Base-by-base conservation (phyloP, 2,113 vertebrate genomes). In the Microcebus ravelobensis region DNA sequence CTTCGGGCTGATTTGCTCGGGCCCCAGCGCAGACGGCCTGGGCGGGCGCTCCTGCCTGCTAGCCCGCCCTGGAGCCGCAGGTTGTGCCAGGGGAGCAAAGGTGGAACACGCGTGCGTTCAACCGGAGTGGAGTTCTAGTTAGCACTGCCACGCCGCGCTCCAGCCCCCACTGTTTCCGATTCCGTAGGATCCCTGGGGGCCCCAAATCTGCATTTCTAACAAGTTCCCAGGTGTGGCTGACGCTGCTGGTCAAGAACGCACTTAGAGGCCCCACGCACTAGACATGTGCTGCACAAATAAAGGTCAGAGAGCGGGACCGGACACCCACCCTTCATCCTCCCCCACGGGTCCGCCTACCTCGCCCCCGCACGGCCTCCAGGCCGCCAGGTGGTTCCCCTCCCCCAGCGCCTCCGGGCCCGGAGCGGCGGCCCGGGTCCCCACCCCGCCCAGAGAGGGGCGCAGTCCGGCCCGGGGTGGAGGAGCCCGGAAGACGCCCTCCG, bases 1-100 rank as follows among this genome's bases (percentile, higher is more conserved):
- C 36, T 29, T 31, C 20, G 3, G 48, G 31, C n/a, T 50, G 42
- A 57, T 18, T 20, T 31, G 48, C 68, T 45, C 50, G 68, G 52
- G 68, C 12, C 61, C 39, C n/a, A 31, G 21, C 8, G 23, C 4
- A 10, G 21, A 29, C 27, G 48, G 68, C 45, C 61, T 21, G 15
- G 6, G 67, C 39, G 0, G 80, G 15, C 21, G 3, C 39, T 57
- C n/a, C 57, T 6, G 82, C 25, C 48, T 11, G 6, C 57, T 3
- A 2, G n/a, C 25, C 6, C 1, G 6, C 36, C 3, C 3, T 0
- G 31, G 21, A 61, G 31, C 4, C 14, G 1, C 21, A 9, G 27
- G 27, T 2, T 36, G 48, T n/a, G 14, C 29, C 3, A n/a, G 39
- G 29, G 1, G 5, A 15, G 29, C 4, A 1, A 10, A 48, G 31